These are phyloP conservation scores for Tipula unca DNA, from an alignment of 2,888 invertebrate genomes.

Conservation along the genomic window DNA sequence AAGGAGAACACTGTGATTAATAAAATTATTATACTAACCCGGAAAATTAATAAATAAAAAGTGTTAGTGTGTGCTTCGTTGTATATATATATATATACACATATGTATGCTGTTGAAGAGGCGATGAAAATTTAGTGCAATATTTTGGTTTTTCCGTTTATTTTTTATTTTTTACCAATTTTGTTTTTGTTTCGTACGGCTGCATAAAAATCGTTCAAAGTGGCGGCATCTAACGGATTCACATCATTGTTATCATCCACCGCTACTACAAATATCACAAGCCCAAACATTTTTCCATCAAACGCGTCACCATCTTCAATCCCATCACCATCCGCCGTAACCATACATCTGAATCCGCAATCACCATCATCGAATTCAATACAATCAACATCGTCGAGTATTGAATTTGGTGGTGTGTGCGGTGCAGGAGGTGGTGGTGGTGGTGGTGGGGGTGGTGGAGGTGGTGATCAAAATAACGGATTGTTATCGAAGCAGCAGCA, in stretches of 20 bases:
- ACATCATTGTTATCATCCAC: slow-evolving; percentile 24
- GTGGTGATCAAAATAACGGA: neutral
- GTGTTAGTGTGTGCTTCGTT: neutral
- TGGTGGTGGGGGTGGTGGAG: neutral
- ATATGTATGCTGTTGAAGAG: neutral
- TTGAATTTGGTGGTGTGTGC: neutral
- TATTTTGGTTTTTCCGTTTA: slow-evolving; percentile 1
- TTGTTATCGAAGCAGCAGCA: slow-evolving; percentile 19
- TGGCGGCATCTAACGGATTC: slow-evolving; percentile 29
- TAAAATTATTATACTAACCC: neutral
- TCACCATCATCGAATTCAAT: slow-evolving; percentile 21
- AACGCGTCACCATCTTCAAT: slow-evolving; percentile 22
- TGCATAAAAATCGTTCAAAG: slow-evolving; percentile 26
- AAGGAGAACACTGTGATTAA: neutral
- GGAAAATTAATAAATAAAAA: neutral
- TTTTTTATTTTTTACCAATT: neutral
- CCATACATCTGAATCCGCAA: neutral
- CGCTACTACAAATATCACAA: slow-evolving; percentile 1
- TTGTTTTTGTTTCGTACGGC: neutral
- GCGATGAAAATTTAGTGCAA: neutral
- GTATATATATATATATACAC: too few species aligned
- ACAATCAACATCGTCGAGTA: neutral
- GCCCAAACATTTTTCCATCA: neutral
- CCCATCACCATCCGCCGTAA: slow-evolving; percentile 17
- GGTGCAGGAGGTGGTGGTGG: neutral